Evolutionary conservation across 53 echinoderm and acorn worm species (phyloP).

Genomic region (Paracentrotus lividus): DNA sequence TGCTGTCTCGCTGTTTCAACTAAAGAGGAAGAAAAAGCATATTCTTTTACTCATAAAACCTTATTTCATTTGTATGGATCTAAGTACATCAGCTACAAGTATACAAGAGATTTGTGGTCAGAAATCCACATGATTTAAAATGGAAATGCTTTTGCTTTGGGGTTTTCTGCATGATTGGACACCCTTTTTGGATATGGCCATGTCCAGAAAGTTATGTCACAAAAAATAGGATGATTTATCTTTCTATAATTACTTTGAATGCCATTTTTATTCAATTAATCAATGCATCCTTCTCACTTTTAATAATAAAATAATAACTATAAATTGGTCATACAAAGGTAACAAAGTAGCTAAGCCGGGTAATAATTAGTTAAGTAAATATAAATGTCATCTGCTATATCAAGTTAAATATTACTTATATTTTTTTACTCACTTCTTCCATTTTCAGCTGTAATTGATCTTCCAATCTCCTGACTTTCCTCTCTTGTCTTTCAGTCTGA

Average conservation of each 20-base stretch:
- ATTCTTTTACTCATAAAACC: no score
- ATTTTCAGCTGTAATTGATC: slow-evolving; percentile 75
- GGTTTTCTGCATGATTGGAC: not conserved
- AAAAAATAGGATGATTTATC: no score
- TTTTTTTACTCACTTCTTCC: slow-evolving; percentile 70
- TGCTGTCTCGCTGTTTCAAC: slow-evolving; percentile 73
- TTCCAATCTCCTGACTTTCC: slow-evolving; percentile 74
- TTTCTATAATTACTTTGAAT: no score
- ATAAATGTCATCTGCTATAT: not conserved
- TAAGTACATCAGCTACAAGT: not conserved
- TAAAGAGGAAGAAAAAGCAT: not conserved
- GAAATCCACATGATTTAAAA: not conserved
- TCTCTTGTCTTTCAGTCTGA: slow-evolving; percentile 78
- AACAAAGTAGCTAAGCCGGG: no score
- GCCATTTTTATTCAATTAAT: no score
- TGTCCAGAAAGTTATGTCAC: no score
- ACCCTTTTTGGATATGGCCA: not conserved
- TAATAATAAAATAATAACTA: no score
- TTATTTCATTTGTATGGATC: not conserved
- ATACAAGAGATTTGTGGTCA: not conserved
- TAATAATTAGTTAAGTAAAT: no score
- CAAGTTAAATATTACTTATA: not conserved
- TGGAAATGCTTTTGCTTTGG: not conserved
- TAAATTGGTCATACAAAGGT: no score
- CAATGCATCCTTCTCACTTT: no score